Conservation (phyloP, 2,888 invertebrate genomes). For the Apotomis capreana region DNA sequence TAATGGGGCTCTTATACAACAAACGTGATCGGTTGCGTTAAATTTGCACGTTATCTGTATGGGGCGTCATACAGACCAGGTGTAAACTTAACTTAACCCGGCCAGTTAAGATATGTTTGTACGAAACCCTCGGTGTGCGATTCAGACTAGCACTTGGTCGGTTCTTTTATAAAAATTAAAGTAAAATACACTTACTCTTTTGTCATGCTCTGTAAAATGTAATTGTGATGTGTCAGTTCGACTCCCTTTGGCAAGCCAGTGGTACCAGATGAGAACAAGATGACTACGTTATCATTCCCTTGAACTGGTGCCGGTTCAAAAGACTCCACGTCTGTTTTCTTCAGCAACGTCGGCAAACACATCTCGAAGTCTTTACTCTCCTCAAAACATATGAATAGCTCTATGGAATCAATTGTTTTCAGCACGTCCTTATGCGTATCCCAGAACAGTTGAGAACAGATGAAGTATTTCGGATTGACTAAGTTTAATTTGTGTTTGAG, state of each 20-base stretch:
- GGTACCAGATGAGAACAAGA: conserved; percentile 88
- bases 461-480: conserved; percentile 86
- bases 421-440: conserved; percentile 62
- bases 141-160: too few relatives aligned
- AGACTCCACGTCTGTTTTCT: conserved; percentile 55
- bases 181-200: conserved; percentile 58
- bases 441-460: conserved; percentile 83
- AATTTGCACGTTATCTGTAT: too few relatives aligned
- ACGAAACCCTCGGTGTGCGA: too few relatives aligned
- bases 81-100: too few relatives aligned
- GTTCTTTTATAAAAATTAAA: too few relatives aligned
- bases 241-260: conserved; percentile 87
- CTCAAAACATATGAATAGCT: conserved; percentile 59
- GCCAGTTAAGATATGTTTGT: too few relatives aligned
- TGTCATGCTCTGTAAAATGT: conserved; percentile 64
- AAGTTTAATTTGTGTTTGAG: conserved; percentile 85
- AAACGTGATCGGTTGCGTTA: too few relatives aligned
- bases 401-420: conserved; percentile 56
- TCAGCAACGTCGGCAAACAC: conserved; percentile 54
- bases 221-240: conserved; percentile 84
- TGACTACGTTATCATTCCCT: conserved; percentile 62
- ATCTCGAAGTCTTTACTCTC: conserved; percentile 49
- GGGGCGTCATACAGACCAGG: too few relatives aligned
- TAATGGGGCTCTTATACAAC: too few relatives aligned
- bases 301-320: conserved; percentile 76